Evolutionary conservation across 2,888 invertebrate genomes (phyloP).

Genomic region (Rotaria macrura): DNA sequence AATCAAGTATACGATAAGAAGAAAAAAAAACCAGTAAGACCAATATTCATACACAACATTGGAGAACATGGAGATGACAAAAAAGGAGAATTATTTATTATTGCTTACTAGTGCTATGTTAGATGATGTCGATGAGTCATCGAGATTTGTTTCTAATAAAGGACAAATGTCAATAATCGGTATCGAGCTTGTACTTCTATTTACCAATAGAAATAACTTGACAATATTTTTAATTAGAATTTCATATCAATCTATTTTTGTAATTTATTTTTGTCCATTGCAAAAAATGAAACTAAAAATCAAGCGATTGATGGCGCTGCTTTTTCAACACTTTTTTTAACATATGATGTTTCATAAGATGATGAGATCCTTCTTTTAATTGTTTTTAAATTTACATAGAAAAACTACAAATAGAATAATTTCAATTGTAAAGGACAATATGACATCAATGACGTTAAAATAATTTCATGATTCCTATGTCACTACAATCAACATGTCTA

Average conservation of each 20-base stretch:
- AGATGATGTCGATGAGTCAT: background rate
- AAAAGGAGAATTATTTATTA: background rate
- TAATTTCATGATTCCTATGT: background rate
- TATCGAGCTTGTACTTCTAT: background rate
- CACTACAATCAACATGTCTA: background rate
- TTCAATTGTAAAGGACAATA: no score
- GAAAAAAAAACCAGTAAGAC: background rate
- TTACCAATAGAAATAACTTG: background rate
- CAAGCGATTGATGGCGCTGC: background rate
- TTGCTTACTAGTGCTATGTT: background rate
- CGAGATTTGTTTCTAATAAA: slow-evolving; percentile 2
- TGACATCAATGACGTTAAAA: no score
- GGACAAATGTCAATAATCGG: background rate
- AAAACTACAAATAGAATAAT: background rate
- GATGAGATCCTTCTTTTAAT: no score
- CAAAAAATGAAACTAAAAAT: background rate
- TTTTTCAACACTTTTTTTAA: background rate
- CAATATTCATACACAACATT: background rate
- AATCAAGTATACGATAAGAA: background rate
- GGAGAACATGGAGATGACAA: background rate
- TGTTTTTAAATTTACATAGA: no score
- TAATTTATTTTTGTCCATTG: no score
- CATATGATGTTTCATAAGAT: no score
- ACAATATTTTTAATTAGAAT: background rate
- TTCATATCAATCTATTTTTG: background rate